Conservation (phyloP, 2,113 vertebrate species). For the Phylloscopus trochilus region DNA sequence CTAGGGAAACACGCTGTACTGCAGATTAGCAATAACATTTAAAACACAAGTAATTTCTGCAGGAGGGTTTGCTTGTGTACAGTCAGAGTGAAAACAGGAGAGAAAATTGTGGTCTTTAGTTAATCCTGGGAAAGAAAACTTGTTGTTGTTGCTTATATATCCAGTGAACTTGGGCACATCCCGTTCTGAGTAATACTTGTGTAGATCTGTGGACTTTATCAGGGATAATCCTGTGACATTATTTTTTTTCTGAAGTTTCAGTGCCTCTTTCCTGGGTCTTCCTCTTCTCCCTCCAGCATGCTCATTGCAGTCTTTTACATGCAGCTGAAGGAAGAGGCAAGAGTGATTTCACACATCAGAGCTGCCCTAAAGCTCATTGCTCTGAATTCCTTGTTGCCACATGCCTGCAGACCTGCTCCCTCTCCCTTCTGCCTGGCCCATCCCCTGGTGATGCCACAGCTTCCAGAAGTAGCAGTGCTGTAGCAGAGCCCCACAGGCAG, state of each 20-base stretch:
- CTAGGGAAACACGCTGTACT: not conserved
- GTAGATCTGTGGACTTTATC: not conserved
- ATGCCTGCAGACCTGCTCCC: not conserved
- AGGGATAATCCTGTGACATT: not conserved
- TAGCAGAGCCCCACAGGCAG: not conserved
- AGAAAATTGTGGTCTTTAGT: not conserved
- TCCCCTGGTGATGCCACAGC: not conserved
- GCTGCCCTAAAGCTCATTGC: not conserved
- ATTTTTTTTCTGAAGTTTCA: not conserved
- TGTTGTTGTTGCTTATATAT: not conserved
- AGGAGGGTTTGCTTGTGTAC: not conserved
- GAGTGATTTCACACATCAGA: not conserved
- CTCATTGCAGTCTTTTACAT: not conserved
- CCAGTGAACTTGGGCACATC: not conserved
- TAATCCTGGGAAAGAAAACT: slow-evolving; percentile 33
- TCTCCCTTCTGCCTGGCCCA: not conserved
- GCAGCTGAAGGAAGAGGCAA: not conserved
- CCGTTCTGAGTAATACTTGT: not conserved
- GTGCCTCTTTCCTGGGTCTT: not conserved
- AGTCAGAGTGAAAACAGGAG: slow-evolving; percentile 39
- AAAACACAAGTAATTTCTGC: slow-evolving; percentile 43
- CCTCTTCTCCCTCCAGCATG: not conserved
- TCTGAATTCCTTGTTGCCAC: not conserved
- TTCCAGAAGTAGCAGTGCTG: not conserved
- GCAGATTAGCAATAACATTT: slow-evolving; percentile 39